phyloP scores from a whole-genome alignment of 1,140 invertebrate genomes.

The Aricia agestis region DNA sequence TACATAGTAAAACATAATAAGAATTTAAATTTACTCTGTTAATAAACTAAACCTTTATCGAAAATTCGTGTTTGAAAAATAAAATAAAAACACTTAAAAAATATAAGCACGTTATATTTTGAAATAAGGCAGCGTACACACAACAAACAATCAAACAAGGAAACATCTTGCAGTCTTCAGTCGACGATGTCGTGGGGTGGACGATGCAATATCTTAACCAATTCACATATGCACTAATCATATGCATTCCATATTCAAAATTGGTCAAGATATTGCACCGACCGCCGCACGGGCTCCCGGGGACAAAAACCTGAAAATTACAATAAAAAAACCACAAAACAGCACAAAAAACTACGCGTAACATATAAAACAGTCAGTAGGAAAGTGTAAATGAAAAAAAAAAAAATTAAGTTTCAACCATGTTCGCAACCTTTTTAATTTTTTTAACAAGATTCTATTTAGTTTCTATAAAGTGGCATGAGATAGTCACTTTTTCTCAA shows the following conservation, averaged over 20 bases:
- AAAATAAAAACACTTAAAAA: background rate
- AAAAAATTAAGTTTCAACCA: no score
- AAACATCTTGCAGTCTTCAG: constrained; percentile 21
- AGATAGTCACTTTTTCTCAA: no score
- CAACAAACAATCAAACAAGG: constrained; percentile 14
- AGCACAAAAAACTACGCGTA: background rate
- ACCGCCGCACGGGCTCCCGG: constrained; percentile 50
- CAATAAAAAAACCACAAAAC: constrained; percentile 4
- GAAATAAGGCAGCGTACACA: constrained; percentile 24
- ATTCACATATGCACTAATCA: constrained; percentile 48
- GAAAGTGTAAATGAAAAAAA: no score
- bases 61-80: no score
- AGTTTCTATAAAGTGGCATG: background rate
- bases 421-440: no score
- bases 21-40: no score
- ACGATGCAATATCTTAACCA: constrained; percentile 78
- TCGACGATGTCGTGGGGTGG: constrained; percentile 48
- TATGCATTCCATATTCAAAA: constrained; percentile 48
- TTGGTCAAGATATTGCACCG: constrained; percentile 76
- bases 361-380: background rate
- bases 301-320: constrained; percentile 3
- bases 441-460: no score
- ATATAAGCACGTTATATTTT: background rate
- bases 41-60: no score
- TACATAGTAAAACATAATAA: no score